Base-by-base conservation (phyloP, 2,888 invertebrate species). In the Ochropacha duplaris region DNA sequence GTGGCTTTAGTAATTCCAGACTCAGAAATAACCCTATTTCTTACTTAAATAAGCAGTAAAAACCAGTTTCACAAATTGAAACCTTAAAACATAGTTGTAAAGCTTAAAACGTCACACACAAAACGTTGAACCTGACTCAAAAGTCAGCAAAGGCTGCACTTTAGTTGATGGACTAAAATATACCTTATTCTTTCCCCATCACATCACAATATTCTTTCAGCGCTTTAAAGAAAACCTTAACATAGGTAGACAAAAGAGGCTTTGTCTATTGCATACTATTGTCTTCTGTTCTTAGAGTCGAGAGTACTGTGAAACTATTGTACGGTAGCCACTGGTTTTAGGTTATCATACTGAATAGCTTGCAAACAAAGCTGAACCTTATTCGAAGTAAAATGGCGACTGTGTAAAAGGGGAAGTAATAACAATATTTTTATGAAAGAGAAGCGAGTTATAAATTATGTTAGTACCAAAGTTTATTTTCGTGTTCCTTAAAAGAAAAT, bases 391-490 rank as follows among this genome's bases (percentile, higher is more conserved):
- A 62, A 68, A 68, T 63, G 61, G 63, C 69, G 61, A 71, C 68
- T 71, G 67, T 72, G 66, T 67, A 74, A 72, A 79, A 77, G 71
- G 77, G 74, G 65, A 71, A 73, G 75, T 73, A 71, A 75, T 72
- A 79, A 81, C 79, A 79, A 79, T 79, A 79, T 79, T 78, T 74
- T 73, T 77, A 78, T 76, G 72, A 71, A 78, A 74, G 72, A 70
- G 65, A 65, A 68, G 60, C 49, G 60, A 24, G 34, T 70, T 68
- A 78, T 83, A 73, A 82, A 81, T 79, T 73, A 81, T 83, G 71
- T 62, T 19, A 44, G 44, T 44, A 83, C 66, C 61, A 58, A 56
- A 65, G 65, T 69, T 78, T 82, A 80, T 77, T 78, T 80, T 71
- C 70, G 66, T 72, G 71, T 72, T 75, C 65, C 66, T 61, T 58